Evolutionary conservation across 2,797 vertebrate species (phyloP).

Genomic region (Enteromius fasciolatus): DNA sequence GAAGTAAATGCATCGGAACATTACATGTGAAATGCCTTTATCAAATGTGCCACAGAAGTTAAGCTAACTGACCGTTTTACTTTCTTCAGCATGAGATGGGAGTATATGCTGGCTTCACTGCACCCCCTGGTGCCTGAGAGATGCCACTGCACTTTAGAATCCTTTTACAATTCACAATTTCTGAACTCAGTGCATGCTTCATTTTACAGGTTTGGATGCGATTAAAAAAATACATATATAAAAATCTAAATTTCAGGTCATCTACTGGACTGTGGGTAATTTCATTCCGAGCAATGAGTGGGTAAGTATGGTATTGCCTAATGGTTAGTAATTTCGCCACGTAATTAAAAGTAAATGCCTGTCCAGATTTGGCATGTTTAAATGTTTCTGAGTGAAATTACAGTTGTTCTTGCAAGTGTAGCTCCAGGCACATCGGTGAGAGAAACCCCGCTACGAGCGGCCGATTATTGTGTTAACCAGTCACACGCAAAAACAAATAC

Average conservation of each 20-base stretch:
- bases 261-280: neutral
- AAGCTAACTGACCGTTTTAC: too few relatives aligned
- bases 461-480: neutral
- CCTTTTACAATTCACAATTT: neutral
- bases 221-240: neutral
- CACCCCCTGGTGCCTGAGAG: neutral
- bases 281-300: neutral
- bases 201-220: neutral
- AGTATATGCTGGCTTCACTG: slow-evolving; percentile 1
- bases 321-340: neutral
- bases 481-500: neutral
- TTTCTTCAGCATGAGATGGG: too few relatives aligned
- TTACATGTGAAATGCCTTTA: neutral
- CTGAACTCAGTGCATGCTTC: neutral
- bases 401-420: neutral
- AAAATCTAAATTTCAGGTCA: neutral
- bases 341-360: neutral
- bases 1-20: neutral
- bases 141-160: neutral
- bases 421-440: neutral
- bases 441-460: neutral
- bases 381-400: neutral
- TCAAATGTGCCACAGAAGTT: neutral
- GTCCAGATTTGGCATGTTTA: neutral
- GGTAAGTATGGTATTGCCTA: neutral